These are phyloP conservation scores for Cryptoprocta ferox DNA, from an alignment of 2,797 vertebrate species.

Conservation along the genomic window DNA sequence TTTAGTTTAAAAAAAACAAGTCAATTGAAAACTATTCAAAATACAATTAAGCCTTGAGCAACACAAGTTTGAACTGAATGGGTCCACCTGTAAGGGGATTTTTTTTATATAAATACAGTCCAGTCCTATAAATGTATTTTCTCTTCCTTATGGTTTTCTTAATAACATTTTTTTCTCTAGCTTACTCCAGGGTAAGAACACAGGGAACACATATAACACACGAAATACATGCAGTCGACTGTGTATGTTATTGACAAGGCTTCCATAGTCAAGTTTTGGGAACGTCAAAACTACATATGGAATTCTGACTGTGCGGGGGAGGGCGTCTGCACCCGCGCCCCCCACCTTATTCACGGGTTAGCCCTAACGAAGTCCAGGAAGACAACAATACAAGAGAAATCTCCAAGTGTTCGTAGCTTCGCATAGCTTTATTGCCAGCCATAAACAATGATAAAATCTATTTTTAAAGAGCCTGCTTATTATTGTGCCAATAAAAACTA, in stretches of 20 bases:
- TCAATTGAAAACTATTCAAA: conserved; percentile 12
- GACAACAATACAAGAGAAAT: background rate
- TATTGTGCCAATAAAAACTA: background rate
- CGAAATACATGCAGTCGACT: background rate
- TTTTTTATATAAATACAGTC: background rate
- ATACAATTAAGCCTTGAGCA: background rate
- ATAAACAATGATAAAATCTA: background rate
- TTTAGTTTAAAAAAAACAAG: background rate
- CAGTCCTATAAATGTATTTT: background rate
- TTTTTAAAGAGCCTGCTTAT: background rate
- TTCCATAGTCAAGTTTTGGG: background rate
- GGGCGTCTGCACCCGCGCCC: background rate
- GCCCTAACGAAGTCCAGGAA: background rate
- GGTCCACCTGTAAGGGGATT: background rate
- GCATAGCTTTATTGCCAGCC: background rate
- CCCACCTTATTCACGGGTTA: no score
- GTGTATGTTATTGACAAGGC: background rate
- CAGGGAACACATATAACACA: background rate
- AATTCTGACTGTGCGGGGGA: background rate
- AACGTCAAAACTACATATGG: background rate
- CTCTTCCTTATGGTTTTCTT: background rate
- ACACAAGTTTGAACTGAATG: background rate
- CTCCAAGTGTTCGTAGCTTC: background rate
- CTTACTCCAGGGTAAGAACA: background rate
- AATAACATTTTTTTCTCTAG: background rate